A percentile compares a stretch with the other conserved stretches of the same genome.
Evolutionary conservation across 1,140 invertebrate species (phyloP).

Genomic region (Vollenhovia emeryi): DNA sequence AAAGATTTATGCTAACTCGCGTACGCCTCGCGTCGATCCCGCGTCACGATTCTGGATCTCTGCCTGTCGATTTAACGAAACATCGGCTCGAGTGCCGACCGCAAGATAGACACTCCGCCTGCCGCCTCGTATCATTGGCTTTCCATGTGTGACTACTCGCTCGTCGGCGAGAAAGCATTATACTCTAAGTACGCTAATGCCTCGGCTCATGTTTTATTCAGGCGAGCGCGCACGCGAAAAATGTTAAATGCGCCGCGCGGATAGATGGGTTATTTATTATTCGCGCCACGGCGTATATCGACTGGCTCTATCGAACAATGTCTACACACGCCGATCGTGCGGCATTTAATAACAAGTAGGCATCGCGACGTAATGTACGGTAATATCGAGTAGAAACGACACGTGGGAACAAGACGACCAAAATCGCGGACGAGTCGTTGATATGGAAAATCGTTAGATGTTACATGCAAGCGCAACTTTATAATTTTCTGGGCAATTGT

Average conservation of each 20-base stretch:
- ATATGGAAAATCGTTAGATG: not conserved
- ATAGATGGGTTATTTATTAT: slow-evolving; percentile 60
- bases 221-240: slow-evolving; percentile 41
- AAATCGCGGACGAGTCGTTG: not conserved
- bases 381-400: not conserved
- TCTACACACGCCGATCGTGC: slow-evolving; percentile 55
- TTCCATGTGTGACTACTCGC: slow-evolving; percentile 48
- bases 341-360: slow-evolving; percentile 45
- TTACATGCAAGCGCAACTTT: not conserved
- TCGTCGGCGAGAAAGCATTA: slow-evolving; percentile 58
- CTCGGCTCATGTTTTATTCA: slow-evolving; percentile 55
- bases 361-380: not conserved
- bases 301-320: slow-evolving; percentile 53
- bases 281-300: slow-evolving; percentile 48
- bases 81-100: not conserved
- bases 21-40: slow-evolving; percentile 51
- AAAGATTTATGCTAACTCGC: slow-evolving; percentile 50
- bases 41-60: slow-evolving; percentile 10
- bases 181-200: slow-evolving; percentile 60
- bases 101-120: slow-evolving; percentile 16
- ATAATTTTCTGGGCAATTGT: not conserved
- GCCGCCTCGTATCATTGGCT: slow-evolving; percentile 37
- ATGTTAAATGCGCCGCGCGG: slow-evolving; percentile 55
- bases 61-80: slow-evolving; percentile 38
- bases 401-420: not conserved